These are phyloP conservation scores for Varecia variegata DNA, from an alignment of 2,797 vertebrate genomes.

Conservation along the genomic window DNA sequence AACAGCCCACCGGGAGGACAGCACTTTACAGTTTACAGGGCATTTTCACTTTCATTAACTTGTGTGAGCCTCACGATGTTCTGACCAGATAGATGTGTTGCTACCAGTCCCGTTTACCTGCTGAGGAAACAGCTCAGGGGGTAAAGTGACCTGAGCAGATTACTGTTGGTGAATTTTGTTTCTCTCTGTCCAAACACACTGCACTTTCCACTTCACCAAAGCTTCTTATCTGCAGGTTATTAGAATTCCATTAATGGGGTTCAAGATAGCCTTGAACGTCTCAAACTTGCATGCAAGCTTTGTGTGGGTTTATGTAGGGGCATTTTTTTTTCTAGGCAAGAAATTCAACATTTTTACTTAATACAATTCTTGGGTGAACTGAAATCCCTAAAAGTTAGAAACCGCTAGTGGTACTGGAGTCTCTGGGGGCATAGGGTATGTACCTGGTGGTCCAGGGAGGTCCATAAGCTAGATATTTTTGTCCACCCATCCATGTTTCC, in stretches of 20 bases:
- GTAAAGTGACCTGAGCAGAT: neutral
- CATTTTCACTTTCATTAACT: neutral
- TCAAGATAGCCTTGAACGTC: neutral
- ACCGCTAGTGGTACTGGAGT: neutral
- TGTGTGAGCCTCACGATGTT: neutral
- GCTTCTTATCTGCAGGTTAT: neutral
- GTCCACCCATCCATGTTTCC: neutral
- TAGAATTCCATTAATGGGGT: neutral
- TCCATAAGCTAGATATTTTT: neutral
- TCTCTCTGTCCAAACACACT: neutral
- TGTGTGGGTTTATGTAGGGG: neutral
- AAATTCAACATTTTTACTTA: neutral
- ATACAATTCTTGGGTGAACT: neutral
- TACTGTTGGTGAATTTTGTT: neutral
- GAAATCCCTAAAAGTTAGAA: slow-evolving; percentile 25
- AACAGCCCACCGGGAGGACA: neutral
- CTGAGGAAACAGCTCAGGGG: neutral
- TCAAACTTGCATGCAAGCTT: neutral
- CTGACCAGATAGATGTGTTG: neutral
- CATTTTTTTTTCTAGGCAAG: neutral
- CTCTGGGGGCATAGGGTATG: neutral
- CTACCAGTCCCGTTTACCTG: neutral
- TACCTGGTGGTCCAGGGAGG: neutral
- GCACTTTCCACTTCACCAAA: neutral
- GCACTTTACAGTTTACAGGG: neutral